Evolutionary conservation across 2,888 invertebrate genomes (phyloP), one percentile per base, ranked within the genome.

Genomic region (Rhabditophanes sp.): DNA sequence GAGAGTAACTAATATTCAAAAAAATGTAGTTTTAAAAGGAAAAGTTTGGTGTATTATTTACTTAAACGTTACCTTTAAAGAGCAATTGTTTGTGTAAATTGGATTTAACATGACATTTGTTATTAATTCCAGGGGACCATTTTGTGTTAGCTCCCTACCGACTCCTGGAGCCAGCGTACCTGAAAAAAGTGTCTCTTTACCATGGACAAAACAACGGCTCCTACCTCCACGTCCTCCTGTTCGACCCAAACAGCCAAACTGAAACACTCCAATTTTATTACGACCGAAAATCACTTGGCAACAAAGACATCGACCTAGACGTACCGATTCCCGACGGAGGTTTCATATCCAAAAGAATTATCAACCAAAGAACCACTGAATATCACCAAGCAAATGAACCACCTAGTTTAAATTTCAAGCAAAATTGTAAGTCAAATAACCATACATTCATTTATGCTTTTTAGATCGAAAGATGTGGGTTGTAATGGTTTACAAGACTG

Each of bases 211-310:
- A 48, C 4, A 42, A 47, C 30, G 53, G 51, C 22, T 46, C 46
- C 38, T 51, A 41, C 40, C 39, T 53, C 26, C 53, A 53, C 34
- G 50, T 53, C 14, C 28, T 53, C 25, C 38, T 53, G 37, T 53
- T 53, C 34, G 50, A 53, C 35, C 51, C 53, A 3, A 40, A 50
- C 34, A 44, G 46, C 6, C 34, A 41, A 2, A 46, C 48, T 6
- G 53, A 53, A 34, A 48, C 49, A 11, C 47, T 53, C 48, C 53
- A 53, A 27, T 35, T 53, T 24, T 53, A 53, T 27, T 53, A 53
- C 25, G 53, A 53, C 25, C 40, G 53, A 5, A 41, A 44, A 2
- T 46, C 51, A 14, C 42, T 39, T 7, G 40, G 42, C 15, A 51
- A 50, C 4, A 53, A 51, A 36, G 29, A 39, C 8, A 44, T 53